These are phyloP conservation scores for Antheraea assamensis DNA, from an alignment of 2,888 invertebrate genomes.

Conservation along the genomic window DNA sequence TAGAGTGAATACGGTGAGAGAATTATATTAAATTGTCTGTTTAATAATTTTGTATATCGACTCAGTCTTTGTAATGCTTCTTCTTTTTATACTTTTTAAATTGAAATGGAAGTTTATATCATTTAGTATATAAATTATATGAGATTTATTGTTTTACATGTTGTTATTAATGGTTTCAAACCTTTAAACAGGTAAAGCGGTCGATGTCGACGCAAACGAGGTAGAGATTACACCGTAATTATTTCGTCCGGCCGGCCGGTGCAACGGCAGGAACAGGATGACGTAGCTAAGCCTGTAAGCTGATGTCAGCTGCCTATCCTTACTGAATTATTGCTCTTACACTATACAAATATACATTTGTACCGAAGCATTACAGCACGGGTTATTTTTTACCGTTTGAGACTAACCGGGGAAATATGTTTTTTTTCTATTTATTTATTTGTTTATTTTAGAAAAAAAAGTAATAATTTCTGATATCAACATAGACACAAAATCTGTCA, in stretches of 20 bases:
- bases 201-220: constrained; percentile 15
- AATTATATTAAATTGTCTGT: neutral
- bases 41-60: too few relatives aligned
- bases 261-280: constrained; percentile 18
- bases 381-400: neutral
- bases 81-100: too few relatives aligned
- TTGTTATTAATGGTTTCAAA: neutral
- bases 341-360: constrained; percentile 30
- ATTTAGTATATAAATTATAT: too few relatives aligned
- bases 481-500: neutral
- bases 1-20: neutral
- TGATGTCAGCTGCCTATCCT: constrained; percentile 36
- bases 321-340: constrained; percentile 44
- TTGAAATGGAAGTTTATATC: too few relatives aligned
- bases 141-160: too few relatives aligned
- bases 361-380: constrained; percentile 7
- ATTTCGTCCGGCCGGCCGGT: constrained; percentile 19
- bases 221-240: constrained; percentile 20
- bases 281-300: constrained; percentile 33
- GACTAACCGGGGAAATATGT: neutral
- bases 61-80: too few relatives aligned
- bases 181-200: neutral
- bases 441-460: too few relatives aligned
- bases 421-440: too few relatives aligned
- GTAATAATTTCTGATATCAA: neutral